These are phyloP conservation scores for Cuculus canorus DNA, from an alignment of 2,797 vertebrate genomes.

Conservation along the genomic window DNA sequence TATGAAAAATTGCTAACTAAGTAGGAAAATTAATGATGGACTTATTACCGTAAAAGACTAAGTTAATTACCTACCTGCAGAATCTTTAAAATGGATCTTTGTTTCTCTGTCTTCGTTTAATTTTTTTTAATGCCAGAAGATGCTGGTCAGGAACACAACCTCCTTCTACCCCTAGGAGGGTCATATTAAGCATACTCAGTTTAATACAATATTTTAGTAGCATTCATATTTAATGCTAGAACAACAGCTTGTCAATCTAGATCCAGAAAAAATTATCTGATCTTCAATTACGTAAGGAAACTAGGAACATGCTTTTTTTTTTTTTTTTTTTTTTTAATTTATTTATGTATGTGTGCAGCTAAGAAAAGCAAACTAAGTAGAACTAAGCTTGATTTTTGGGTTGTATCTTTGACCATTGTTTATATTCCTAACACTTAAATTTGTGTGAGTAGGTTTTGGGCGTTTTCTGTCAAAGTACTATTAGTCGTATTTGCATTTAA, in stretches of 20 bases:
- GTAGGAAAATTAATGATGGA: accelerated
- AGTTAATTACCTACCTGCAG: neutral
- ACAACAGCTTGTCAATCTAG: neutral
- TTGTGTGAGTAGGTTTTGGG: neutral
- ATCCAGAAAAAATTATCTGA: neutral
- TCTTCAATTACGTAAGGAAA: neutral
- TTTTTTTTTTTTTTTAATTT: too few relatives aligned
- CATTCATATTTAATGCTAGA: neutral
- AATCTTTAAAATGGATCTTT: neutral
- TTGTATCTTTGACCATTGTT: neutral
- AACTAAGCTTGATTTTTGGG: neutral
- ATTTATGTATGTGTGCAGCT: neutral
- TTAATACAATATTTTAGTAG: neutral
- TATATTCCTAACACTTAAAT: neutral
- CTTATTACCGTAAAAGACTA: neutral
- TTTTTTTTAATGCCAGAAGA: neutral
- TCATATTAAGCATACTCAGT: neutral
- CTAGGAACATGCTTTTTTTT: neutral
- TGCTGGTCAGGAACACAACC: neutral
- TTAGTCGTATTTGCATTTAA: neutral
- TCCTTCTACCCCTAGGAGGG: accelerated
- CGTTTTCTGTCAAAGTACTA: neutral
- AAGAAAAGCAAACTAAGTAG: neutral
- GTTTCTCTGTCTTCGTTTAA: neutral
- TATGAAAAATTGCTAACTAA: neutral